Percentiles rank a stretch among this genome's conserved stretches.
phyloP scores from a whole-genome alignment of 2,888 invertebrate genomes.

The Archips crataeganus region DNA sequence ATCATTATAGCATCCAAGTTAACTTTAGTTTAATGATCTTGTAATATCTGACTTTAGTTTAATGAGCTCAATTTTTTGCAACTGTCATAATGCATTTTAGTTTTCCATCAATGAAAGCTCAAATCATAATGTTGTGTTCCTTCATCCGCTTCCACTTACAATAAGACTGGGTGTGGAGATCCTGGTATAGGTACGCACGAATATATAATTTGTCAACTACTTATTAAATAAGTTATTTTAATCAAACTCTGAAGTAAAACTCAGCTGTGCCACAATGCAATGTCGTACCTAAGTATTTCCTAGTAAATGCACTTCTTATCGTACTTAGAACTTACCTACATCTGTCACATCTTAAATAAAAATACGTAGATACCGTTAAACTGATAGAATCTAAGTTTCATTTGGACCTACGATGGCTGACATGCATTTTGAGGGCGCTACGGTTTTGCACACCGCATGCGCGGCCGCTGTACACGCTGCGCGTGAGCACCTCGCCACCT shows the following conservation, averaged over 20 bases:
- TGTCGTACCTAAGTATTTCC: slow-evolving; percentile 53
- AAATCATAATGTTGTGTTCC: slow-evolving; percentile 33
- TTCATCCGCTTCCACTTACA: slow-evolving; percentile 21
- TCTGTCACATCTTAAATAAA: slow-evolving; percentile 50
- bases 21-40: neutral
- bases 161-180: slow-evolving; percentile 61
- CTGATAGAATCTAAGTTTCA: slow-evolving; percentile 61
- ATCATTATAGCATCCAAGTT: neutral
- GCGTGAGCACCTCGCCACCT: neutral
- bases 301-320: slow-evolving; percentile 50
- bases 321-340: slow-evolving; percentile 47
- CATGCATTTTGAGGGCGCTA: slow-evolving; percentile 19
- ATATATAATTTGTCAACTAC: slow-evolving; percentile 28
- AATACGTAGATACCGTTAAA: slow-evolving; percentile 44
- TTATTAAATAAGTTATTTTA: slow-evolving; percentile 34
- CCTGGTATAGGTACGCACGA: slow-evolving; percentile 11
- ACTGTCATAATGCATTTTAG: slow-evolving; percentile 1
- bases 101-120: slow-evolving; percentile 30
- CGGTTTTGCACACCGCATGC: slow-evolving; percentile 15
- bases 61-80: neutral
- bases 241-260: slow-evolving; percentile 35
- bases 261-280: slow-evolving; percentile 51
- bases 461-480: neutral
- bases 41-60: neutral
- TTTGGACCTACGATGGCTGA: slow-evolving; percentile 55